Evolutionary conservation across 2,888 invertebrate species (phyloP).

Genomic region (Cartodere bifasciata): DNA sequence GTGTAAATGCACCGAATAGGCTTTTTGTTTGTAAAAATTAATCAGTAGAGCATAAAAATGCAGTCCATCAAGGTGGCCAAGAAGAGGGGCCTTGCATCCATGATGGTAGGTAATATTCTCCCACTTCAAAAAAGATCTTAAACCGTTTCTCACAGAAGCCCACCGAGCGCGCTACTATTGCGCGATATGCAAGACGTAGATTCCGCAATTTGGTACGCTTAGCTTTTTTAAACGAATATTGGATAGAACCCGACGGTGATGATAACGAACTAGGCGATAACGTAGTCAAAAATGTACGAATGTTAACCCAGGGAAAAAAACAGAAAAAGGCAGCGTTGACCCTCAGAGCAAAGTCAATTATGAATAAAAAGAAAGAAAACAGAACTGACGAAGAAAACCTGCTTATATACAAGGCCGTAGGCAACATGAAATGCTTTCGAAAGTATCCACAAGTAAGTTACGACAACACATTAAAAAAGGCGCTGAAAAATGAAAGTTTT

Average conservation of each 20-base stretch:
- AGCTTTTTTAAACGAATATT: conserved; percentile 43
- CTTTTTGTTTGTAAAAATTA: too few relatives aligned
- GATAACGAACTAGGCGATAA: conserved; percentile 36
- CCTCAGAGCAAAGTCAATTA: conserved; percentile 34
- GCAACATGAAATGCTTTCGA: conserved; percentile 48
- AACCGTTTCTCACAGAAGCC: too few relatives aligned
- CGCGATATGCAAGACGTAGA: too few relatives aligned
- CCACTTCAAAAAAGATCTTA: too few relatives aligned
- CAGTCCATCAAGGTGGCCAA: too few relatives aligned
- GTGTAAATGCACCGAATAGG: too few relatives aligned
- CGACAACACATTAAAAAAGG: too few relatives aligned
- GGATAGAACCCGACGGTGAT: conserved; percentile 41
- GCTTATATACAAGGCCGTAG: conserved; percentile 43
- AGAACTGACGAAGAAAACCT: conserved; percentile 48
- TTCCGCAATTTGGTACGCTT: conserved; percentile 44
- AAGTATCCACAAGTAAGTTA: conserved; percentile 45
- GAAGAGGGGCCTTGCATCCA: too few relatives aligned
- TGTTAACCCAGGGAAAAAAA: conserved; percentile 21
- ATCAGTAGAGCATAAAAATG: too few relatives aligned
- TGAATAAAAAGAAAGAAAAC: conserved; percentile 40
- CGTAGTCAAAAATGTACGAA: conserved; percentile 41
- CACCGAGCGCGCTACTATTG: too few relatives aligned
- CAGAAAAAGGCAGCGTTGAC: too few relatives aligned
- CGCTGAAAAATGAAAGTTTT: conserved; percentile 27
- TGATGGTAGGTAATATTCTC: too few relatives aligned